Base-by-base conservation (phyloP, 2,888 invertebrate genomes). In the Torymus auratus region DNA sequence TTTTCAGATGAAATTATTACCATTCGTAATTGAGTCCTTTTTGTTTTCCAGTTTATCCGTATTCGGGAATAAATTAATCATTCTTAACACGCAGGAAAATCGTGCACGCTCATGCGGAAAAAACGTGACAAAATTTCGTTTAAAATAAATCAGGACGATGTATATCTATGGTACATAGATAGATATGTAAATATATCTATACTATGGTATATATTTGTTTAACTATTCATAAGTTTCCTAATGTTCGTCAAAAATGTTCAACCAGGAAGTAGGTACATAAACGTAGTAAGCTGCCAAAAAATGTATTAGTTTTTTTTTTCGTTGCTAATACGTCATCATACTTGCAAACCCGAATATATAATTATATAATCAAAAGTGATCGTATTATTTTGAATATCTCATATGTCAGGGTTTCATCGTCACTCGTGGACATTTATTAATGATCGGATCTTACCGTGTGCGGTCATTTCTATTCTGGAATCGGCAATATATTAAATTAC, bases 171-270 rank as follows among this genome's bases (percentile, higher is more conserved):
- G 5, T 10, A 3, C n/a, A 15, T 23, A 28, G 23, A 72, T 13
- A 61, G 28, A 17, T 20, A 50, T 14, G 53, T 55, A 76, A 55
- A 61, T 69, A 61, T 14, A 75, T 75, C 7, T 41, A 17, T 56
- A 14, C 55, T 53, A 56, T n/a, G n/a, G 41, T 56, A 15, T 53
- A 17, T 56, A 41, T 53, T 2, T 11, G 53, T 17, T 50, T 23
- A 65, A 23, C 60, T 58, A 68, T 67, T 60, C 20, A 52, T 28
- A 69, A 69, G 60, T 41, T 60, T 76, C 55, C 50, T 58, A 70
- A 70, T 58, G 55, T 70, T 70, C 64, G 77, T 58, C 70, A 70
- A 70, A 70, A 70, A 56, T 77, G 62, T 77, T 77, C 75, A 64
- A 77, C 70, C 53, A 69, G 77, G 77, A 77, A 77, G 61, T 58